Conservation (phyloP, 2,797 vertebrate species). For the Hipposideros larvatus region DNA sequence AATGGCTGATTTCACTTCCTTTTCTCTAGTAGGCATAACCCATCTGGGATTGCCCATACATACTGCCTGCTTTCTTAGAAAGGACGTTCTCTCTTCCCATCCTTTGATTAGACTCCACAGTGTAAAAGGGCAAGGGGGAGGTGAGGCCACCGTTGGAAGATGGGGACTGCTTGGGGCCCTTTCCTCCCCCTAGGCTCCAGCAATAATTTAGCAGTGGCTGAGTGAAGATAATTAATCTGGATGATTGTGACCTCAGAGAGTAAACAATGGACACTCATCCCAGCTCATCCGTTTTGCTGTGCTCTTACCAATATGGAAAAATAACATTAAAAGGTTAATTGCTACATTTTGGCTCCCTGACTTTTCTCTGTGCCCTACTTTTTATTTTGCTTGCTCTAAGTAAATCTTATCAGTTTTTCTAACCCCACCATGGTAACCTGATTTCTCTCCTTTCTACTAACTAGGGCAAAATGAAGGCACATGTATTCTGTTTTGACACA, state of each 20-base stretch:
- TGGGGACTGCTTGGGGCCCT: neutral
- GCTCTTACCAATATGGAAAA: neutral
- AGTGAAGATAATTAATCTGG: neutral
- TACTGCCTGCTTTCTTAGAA: neutral
- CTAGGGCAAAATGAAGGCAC: neutral
- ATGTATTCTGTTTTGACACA: neutral
- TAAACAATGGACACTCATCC: neutral
- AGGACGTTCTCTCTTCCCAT: neutral
- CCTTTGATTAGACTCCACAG: neutral
- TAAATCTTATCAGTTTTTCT: neutral
- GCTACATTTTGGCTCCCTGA: neutral
- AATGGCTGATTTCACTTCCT: neutral
- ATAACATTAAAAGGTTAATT: neutral
- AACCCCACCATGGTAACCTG: neutral
- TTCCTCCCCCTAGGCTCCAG: neutral
- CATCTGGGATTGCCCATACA: neutral
- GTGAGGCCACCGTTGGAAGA: neutral
- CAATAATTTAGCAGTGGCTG: neutral
- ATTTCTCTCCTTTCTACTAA: slow-evolving; percentile 1
- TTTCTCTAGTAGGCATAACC: neutral
- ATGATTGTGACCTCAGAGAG: slow-evolving; percentile 16
- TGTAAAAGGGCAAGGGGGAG: too few relatives aligned
- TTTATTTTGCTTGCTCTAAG: neutral
- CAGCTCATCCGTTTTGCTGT: neutral
- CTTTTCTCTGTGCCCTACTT: slow-evolving; percentile 5